Evolutionary conservation across 2,888 invertebrate species (phyloP).

Genomic region (Brachyptera putata): DNA sequence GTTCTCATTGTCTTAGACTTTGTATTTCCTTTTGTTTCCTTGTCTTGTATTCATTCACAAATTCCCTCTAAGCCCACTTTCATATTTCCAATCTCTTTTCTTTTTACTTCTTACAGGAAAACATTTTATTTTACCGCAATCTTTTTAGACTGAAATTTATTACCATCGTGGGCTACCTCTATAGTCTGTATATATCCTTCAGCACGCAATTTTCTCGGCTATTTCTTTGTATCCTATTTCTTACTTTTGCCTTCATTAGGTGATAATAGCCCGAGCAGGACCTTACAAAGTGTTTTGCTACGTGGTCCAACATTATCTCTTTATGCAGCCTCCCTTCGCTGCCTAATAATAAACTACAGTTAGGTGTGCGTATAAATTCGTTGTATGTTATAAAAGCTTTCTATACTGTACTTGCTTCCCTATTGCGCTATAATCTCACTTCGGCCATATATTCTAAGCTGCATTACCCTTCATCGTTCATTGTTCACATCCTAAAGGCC

Average conservation of each 20-base stretch:
- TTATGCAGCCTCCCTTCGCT: not conserved
- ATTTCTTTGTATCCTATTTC: not conserved
- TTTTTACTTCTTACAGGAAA: not conserved
- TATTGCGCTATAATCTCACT: not conserved
- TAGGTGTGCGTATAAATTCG: constrained; percentile 12
- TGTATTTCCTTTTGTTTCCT: too few species aligned
- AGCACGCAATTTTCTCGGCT: constrained; percentile 15
- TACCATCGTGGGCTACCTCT: not conserved
- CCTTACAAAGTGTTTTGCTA: not conserved
- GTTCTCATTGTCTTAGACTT: constrained; percentile 14
- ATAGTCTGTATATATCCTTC: not conserved
- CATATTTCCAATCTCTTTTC: constrained; percentile 14
- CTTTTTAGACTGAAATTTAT: constrained; percentile 14
- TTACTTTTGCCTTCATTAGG: not conserved
- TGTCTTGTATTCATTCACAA: constrained; percentile 5
- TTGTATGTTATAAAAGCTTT: constrained; percentile 6
- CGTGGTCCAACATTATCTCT: not conserved
- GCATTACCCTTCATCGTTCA: too few species aligned
- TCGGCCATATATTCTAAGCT: too few species aligned
- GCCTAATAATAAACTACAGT: constrained; percentile 17
- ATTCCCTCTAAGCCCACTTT: not conserved
- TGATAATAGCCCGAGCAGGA: not conserved
- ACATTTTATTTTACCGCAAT: constrained; percentile 13
- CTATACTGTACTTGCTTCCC: not conserved
- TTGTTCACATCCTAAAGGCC: too few species aligned